phyloP scores from a whole-genome alignment of 2,113 vertebrate genomes.

The Diadophis punctatus region DNA sequence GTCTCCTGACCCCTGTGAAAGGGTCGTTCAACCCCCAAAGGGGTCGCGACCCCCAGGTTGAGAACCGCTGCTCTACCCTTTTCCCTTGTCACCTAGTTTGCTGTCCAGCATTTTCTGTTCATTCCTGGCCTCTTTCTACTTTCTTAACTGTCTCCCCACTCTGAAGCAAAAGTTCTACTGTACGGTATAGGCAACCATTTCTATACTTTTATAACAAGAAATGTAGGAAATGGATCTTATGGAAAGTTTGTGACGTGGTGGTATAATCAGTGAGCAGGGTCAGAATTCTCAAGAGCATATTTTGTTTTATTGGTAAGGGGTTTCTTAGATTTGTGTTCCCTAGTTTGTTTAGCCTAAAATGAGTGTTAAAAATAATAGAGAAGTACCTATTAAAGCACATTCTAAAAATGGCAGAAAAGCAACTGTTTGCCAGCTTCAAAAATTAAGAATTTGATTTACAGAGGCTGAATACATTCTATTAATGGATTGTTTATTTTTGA shows the following conservation, averaged over 20 bases:
- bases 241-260: background rate
- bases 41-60: too few species aligned
- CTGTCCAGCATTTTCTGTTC: too few species aligned
- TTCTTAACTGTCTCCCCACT: background rate
- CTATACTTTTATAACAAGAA: background rate
- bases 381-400: too few species aligned
- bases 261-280: background rate
- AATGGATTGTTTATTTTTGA: background rate
- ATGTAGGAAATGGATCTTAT: background rate
- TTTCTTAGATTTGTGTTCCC: too few species aligned
- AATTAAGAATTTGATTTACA: background rate
- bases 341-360: background rate
- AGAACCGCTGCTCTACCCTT: too few species aligned
- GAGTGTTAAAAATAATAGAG: too few species aligned
- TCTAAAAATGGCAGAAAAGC: background rate
- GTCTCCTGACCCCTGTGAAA: too few species aligned
- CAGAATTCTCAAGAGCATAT: too few species aligned
- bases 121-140: background rate
- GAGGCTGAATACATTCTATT: background rate
- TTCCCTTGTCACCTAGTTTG: background rate
- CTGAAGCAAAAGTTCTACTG: background rate
- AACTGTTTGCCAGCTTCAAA: background rate
- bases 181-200: background rate
- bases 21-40: too few species aligned
- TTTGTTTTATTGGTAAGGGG: too few species aligned